Evolutionary conservation across 2,797 vertebrate genomes (phyloP).

Genomic region (Silurus lanzhouensis): DNA sequence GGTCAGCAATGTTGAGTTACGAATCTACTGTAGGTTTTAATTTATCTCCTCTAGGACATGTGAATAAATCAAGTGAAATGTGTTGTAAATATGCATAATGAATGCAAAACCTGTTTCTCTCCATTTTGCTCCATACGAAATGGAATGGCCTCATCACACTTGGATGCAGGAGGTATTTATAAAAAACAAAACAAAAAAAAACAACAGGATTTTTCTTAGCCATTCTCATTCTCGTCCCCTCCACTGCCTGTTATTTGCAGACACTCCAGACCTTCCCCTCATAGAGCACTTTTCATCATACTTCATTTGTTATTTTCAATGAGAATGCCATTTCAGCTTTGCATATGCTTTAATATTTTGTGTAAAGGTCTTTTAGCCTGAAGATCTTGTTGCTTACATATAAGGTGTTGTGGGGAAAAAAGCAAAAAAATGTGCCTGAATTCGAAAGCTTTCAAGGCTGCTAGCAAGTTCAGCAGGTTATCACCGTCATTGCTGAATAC

Average conservation of each 20-base stretch:
- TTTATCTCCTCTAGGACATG: constrained; percentile 15
- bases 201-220: constrained; percentile 29
- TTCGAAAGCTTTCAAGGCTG: not conserved
- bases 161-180: constrained; percentile 97
- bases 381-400: not conserved
- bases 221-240: constrained; percentile 30
- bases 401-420: not conserved
- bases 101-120: constrained; percentile 85
- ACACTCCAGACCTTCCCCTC: constrained; percentile 3
- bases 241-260: constrained; percentile 18
- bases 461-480: not conserved
- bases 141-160: constrained; percentile 86
- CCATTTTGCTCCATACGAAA: constrained; percentile 85
- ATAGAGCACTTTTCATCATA: constrained; percentile 35
- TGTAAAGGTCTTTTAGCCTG: constrained; percentile 18
- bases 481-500: not conserved
- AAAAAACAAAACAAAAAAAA: constrained; percentile 14
- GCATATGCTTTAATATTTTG: constrained; percentile 21
- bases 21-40: constrained; percentile 21
- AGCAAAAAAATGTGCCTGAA: constrained; percentile 10
- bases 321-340: constrained; percentile 29
- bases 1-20: constrained; percentile 5
- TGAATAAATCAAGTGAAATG: constrained; percentile 17
- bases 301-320: constrained; percentile 37
- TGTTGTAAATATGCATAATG: constrained; percentile 68